Evolutionary conservation across 2,797 vertebrate genomes (phyloP).

Genomic region (Darevskia nairensis): DNA sequence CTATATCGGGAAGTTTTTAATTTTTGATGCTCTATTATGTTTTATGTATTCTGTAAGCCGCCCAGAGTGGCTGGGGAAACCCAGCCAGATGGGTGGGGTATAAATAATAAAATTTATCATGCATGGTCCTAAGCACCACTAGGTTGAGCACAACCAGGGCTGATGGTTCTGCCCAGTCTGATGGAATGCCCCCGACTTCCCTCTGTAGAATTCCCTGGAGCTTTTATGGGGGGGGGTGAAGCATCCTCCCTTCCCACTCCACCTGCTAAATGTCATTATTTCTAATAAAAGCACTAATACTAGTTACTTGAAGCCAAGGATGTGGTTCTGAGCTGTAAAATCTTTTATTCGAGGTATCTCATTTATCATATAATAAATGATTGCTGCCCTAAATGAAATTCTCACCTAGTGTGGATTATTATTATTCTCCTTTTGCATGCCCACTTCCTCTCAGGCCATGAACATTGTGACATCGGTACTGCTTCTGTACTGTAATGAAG

Average conservation of each 20-base stretch:
- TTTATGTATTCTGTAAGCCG: no score
- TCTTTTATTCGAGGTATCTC: not conserved
- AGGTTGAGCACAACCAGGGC: not conserved
- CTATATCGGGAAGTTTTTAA: no score
- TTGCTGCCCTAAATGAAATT: slow-evolving; percentile 1
- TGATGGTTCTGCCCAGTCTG: not conserved
- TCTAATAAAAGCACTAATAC: not conserved
- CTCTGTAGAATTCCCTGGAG: not conserved
- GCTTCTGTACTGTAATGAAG: slow-evolving; percentile 92
- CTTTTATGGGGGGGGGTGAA: not conserved
- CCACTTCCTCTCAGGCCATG: slow-evolving; percentile 86
- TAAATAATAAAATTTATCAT: not conserved
- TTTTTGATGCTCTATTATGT: no score
- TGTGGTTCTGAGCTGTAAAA: not conserved
- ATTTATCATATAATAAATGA: not conserved
- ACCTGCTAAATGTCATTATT: not conserved
- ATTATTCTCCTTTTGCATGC: slow-evolving; percentile 15
- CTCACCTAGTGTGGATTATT: slow-evolving; percentile 8
- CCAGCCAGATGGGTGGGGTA: no score
- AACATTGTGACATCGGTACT: slow-evolving; percentile 97
- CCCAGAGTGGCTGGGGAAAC: no score
- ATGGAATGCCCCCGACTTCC: not conserved
- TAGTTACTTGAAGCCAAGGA: not conserved
- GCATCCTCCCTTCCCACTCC: not conserved
- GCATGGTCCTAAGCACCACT: not conserved